Conservation (phyloP, 2,113 vertebrate species). For the Probosciger aterrimus region DNA sequence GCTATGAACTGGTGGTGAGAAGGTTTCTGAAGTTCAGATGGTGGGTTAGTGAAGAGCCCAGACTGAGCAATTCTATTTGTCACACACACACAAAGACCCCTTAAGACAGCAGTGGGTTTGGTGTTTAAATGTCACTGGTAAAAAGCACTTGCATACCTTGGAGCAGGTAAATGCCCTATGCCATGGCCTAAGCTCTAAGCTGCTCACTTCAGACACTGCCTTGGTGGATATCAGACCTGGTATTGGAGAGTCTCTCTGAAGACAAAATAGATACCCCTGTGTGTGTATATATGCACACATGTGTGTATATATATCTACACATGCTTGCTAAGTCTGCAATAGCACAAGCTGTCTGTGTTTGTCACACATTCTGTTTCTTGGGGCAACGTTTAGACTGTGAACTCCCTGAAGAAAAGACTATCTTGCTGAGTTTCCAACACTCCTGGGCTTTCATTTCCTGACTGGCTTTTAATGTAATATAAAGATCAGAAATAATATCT, state of each 20-base stretch:
- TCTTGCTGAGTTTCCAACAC: slow-evolving; percentile 7
- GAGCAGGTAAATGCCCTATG: not conserved
- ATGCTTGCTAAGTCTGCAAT: not conserved
- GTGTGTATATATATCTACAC: not conserved
- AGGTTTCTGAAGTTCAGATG: not conserved
- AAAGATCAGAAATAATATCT: slow-evolving; percentile 56
- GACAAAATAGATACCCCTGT: not conserved
- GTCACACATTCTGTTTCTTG: not conserved
- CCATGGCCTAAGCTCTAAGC: not conserved
- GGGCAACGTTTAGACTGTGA: not conserved
- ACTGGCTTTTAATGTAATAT: slow-evolving; percentile 43
- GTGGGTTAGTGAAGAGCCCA: not conserved
- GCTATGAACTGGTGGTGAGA: not conserved
- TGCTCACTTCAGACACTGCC: not conserved
- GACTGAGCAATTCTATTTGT: not conserved
- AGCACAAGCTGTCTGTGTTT: not conserved
- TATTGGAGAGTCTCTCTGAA: not conserved
- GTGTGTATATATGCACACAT: not conserved
- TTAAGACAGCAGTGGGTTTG: not conserved
- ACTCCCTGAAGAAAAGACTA: slow-evolving; percentile 14
- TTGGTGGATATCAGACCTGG: not conserved
- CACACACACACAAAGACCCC: fast-evolving
- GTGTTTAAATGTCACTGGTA: not conserved
- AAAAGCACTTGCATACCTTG: not conserved
- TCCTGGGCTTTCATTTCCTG: slow-evolving; percentile 35